Evolutionary conservation across 2,888 invertebrate genomes (phyloP).

Genomic region (Acrobasis repandana): DNA sequence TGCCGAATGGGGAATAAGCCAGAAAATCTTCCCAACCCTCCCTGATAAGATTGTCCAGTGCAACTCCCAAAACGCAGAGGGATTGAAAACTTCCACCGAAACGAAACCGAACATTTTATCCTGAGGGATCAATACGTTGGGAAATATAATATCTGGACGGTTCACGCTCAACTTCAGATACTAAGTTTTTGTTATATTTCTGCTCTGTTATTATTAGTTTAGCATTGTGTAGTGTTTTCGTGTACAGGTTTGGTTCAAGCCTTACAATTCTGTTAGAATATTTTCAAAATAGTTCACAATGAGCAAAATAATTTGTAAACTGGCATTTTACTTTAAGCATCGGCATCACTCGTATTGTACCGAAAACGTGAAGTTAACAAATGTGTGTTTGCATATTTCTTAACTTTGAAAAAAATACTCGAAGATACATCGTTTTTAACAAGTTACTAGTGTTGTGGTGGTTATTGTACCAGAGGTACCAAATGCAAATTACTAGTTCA

Average conservation of each 20-base stretch:
- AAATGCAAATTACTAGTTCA: too few relatives aligned
- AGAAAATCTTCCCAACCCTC: constrained; percentile 70
- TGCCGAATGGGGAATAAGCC: background rate
- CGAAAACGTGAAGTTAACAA: too few relatives aligned
- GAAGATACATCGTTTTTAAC: too few relatives aligned
- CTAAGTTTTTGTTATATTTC: constrained; percentile 54
- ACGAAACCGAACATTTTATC: constrained; percentile 76
- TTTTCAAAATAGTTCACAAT: background rate
- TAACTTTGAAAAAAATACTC: too few relatives aligned
- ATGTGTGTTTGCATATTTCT: too few relatives aligned
- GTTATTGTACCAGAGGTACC: too few relatives aligned
- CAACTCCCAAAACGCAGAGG: constrained; percentile 80
- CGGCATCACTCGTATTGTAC: too few relatives aligned
- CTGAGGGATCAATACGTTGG: constrained; percentile 78
- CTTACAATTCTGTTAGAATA: background rate
- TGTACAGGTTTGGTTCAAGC: background rate
- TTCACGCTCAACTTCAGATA: constrained; percentile 61
- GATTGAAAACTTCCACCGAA: constrained; percentile 79
- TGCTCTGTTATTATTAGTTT: constrained; percentile 54
- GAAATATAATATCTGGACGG: constrained; percentile 78
- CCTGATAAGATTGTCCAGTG: constrained; percentile 82
- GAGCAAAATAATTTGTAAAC: too few relatives aligned
- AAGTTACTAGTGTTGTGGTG: too few relatives aligned
- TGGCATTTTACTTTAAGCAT: too few relatives aligned
- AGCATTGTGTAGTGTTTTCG: constrained; percentile 29